Percentiles rank a stretch among this genome's conserved stretches.
Conservation (phyloP, 2,113 vertebrate species). For the Dasyprocta punctata region DNA sequence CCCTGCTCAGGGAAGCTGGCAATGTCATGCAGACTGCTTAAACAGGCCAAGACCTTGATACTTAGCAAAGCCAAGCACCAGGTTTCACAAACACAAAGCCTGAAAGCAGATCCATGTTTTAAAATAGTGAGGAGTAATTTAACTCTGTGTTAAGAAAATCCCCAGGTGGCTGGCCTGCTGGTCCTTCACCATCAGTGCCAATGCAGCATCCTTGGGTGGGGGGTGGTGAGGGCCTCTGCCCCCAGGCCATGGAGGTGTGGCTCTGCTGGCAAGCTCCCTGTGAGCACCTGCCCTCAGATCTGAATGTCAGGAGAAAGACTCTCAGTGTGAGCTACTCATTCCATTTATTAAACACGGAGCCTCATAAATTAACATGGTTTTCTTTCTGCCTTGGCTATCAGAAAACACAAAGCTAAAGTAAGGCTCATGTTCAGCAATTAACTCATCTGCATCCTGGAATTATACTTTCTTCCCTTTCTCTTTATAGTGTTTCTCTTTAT, state of each 20-base stretch:
- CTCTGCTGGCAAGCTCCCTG: not conserved
- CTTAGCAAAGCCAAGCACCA: not conserved
- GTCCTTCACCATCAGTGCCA: not conserved
- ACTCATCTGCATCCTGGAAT: not conserved
- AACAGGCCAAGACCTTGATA: not conserved
- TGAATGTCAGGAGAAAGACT: not conserved
- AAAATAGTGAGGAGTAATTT: not conserved
- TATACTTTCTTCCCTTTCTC: not conserved
- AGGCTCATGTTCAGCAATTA: not conserved
- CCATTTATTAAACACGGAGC: not conserved
- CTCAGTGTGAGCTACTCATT: fast-evolving
- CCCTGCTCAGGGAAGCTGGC: fast-evolving
- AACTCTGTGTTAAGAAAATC: not conserved
- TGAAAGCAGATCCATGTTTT: not conserved
- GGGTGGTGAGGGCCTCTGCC: not conserved
- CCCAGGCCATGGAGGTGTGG: fast-evolving
- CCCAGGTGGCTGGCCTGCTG: not conserved
- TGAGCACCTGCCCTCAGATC: not conserved
- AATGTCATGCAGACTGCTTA: not conserved
- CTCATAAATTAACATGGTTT: not conserved
- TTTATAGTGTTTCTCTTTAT: not conserved
- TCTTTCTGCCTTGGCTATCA: not conserved
- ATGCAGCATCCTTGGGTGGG: not conserved
- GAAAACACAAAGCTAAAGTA: not conserved
- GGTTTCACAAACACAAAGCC: not conserved